Conservation (phyloP, 2,888 invertebrate species). For the Catocala fraxini region DNA sequence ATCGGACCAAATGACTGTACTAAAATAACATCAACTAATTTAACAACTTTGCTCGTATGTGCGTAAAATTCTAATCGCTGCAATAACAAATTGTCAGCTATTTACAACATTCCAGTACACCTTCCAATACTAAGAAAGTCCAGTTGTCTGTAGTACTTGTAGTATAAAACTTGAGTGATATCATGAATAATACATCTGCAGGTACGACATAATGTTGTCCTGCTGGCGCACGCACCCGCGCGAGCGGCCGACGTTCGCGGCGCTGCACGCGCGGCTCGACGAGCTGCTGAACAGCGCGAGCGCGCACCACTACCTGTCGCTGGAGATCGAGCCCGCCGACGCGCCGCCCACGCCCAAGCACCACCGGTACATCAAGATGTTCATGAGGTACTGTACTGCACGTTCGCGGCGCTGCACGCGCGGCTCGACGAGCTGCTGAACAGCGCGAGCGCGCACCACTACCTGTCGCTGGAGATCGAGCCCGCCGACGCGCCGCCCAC, state of each 20-base stretch:
- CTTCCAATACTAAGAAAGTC: too few relatives aligned
- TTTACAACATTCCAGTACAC: too few relatives aligned
- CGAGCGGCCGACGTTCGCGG: conserved; percentile 91
- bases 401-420: conserved; percentile 88
- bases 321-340: conserved; percentile 62
- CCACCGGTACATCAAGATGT: conserved; percentile 60
- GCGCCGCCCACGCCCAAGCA: conserved; percentile 49
- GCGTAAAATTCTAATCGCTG: too few relatives aligned
- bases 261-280: conserved; percentile 82
- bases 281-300: conserved; percentile 69
- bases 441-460: conserved; percentile 69
- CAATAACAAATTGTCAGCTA: too few relatives aligned
- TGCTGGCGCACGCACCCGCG: conserved; percentile 92
- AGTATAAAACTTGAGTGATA: too few relatives aligned
- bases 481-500: conserved; percentile 54
- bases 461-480: conserved; percentile 71
- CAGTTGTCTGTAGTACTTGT: too few relatives aligned
- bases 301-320: conserved; percentile 73
- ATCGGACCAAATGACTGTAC: too few relatives aligned
- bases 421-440: conserved; percentile 74
- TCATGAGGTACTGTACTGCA: conserved; percentile 65
- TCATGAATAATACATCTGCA: too few relatives aligned
- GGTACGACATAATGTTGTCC: conserved; percentile 92
- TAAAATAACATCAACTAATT: too few relatives aligned
- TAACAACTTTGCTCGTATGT: too few relatives aligned